phyloP scores from a whole-genome alignment of 2,888 invertebrate species.

The Salpingus planirostris region DNA sequence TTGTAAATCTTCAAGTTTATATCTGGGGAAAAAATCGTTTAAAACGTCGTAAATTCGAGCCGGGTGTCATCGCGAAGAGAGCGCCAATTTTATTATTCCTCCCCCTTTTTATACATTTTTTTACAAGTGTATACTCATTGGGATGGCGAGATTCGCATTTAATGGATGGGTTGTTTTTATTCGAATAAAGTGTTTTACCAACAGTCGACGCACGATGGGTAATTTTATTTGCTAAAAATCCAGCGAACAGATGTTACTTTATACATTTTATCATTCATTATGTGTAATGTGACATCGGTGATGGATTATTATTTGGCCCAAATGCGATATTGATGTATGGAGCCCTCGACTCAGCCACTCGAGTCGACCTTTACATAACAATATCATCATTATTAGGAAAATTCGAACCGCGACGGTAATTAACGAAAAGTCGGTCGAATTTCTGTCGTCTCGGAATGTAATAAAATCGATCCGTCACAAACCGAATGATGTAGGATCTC shows the following conservation, averaged over 20 bases:
- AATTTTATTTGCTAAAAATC: conserved; percentile 26
- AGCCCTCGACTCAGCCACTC: conserved; percentile 17
- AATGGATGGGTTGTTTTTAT: too few species aligned
- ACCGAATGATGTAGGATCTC: too few species aligned
- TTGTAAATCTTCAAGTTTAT: too few species aligned
- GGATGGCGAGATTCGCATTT: too few species aligned
- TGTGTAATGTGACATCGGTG: conserved; percentile 28
- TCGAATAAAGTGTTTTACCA: conserved; percentile 12
- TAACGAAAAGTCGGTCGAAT: too few species aligned
- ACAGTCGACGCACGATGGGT: conserved; percentile 12
- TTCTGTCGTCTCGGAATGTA: too few species aligned
- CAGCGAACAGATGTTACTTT: conserved; percentile 29
- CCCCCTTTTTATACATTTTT: conserved; percentile 2
- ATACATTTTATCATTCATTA: conserved; percentile 29
- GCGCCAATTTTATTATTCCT: background rate
- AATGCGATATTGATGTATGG: conserved; percentile 31
- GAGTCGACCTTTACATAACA: background rate
- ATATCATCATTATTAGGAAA: background rate
- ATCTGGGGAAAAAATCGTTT: too few species aligned
- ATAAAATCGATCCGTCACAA: too few species aligned
- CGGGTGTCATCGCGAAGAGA: too few species aligned
- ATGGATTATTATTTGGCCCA: conserved; percentile 26
- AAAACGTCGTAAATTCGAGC: too few species aligned
- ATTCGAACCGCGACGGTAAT: too few species aligned
- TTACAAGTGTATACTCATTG: too few species aligned